These are phyloP conservation scores for Rhopalosiphum padi DNA, from an alignment of 1,140 invertebrate genomes.

Conservation along the genomic window DNA sequence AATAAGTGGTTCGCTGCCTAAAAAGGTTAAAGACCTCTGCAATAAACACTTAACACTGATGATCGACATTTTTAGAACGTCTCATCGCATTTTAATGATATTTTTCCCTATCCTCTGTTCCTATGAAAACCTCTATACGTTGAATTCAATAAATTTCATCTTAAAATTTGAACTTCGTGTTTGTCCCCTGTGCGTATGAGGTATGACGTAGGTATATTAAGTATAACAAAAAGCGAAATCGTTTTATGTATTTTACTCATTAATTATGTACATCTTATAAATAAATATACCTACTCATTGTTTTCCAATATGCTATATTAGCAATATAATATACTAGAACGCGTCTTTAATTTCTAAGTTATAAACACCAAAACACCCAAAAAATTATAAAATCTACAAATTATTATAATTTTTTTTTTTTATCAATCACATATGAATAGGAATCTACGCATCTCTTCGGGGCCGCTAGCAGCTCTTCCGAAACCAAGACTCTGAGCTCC, in stretches of 20 bases:
- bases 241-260: too few relatives aligned
- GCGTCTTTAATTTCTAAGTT: conserved; percentile 41
- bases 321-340: background rate
- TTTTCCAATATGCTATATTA: background rate
- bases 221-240: too few relatives aligned
- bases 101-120: background rate
- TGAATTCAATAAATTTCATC: background rate
- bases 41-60: background rate
- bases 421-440: conserved; percentile 14
- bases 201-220: too few relatives aligned
- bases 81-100: background rate
- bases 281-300: background rate
- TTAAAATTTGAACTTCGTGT: background rate
- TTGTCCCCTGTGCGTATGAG: background rate
- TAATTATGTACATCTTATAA: too few relatives aligned
- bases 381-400: conserved; percentile 13
- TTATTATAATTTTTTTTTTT: background rate
- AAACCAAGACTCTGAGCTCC: conserved; percentile 59
- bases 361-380: background rate
- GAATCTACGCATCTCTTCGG: conserved; percentile 58
- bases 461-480: conserved; percentile 58
- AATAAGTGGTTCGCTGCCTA: background rate
- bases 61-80: background rate
- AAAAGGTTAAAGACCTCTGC: background rate
- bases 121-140: background rate